A percentile compares a stretch with the other conserved stretches of the same genome.
Conservation (phyloP, 2,113 vertebrate species). For the Origma solitaria region DNA sequence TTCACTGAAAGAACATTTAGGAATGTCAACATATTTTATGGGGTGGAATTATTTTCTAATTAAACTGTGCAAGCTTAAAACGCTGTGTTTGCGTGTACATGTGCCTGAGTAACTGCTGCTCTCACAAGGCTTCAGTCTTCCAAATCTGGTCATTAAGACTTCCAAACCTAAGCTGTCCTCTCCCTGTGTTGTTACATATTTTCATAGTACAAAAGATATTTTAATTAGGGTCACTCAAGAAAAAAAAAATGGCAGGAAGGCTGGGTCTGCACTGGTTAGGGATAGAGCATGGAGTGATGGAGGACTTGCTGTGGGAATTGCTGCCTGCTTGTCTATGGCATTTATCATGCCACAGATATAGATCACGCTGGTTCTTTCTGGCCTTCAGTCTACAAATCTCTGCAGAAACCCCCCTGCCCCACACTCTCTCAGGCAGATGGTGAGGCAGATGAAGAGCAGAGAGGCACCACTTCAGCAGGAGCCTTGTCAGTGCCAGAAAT, state of each 20-base stretch:
- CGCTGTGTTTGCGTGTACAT: not conserved
- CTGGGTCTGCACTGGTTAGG: not conserved
- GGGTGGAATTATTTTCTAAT: not conserved
- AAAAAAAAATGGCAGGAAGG: not conserved
- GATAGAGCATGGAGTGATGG: not conserved
- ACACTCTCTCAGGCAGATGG: not conserved
- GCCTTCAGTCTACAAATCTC: not conserved
- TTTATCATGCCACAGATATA: not conserved
- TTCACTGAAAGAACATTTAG: not conserved
- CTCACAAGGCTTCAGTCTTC: not conserved
- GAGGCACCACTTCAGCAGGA: not conserved
- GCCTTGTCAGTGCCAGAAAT: not conserved
- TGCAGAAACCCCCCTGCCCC: not conserved
- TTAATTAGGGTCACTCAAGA: not conserved
- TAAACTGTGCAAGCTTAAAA: not conserved
- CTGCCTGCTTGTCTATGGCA: not conserved
- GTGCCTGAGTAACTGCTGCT: not conserved
- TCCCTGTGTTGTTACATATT: not conserved
- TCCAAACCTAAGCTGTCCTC: not conserved
- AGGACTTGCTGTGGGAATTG: not conserved
- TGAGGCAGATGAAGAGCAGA: slow-evolving; percentile 34
- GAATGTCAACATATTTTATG: not conserved
- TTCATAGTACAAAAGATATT: not conserved
- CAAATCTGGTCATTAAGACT: not conserved
- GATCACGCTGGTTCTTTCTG: not conserved